Evolutionary conservation across 2,888 invertebrate genomes (phyloP).

Genomic region (Eilema depressum): DNA sequence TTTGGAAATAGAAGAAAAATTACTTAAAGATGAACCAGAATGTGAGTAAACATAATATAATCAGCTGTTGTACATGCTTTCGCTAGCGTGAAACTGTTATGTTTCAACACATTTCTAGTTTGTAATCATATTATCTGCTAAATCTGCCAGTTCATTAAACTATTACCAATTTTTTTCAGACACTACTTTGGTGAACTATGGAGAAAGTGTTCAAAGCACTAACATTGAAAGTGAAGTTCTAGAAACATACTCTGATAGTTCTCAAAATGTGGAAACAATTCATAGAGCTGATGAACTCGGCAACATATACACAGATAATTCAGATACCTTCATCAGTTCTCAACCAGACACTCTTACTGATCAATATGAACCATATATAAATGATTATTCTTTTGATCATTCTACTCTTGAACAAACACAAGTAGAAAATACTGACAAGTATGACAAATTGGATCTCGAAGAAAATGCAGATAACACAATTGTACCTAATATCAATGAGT

Average conservation of each 20-base stretch:
- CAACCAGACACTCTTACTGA: constrained; percentile 72
- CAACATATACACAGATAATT: constrained; percentile 76
- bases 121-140: neutral
- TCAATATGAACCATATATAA: constrained; percentile 76
- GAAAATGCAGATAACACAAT: constrained; percentile 57
- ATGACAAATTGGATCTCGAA: constrained; percentile 52
- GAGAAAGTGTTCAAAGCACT: constrained; percentile 65
- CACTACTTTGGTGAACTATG: constrained; percentile 80
- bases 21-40: constrained; percentile 83
- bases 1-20: constrained; percentile 81
- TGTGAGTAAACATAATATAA: constrained; percentile 60
- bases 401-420: constrained; percentile 61
- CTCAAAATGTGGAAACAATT: constrained; percentile 72
- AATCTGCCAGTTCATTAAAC: neutral
- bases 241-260: constrained; percentile 73
- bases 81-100: neutral
- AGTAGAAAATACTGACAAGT: constrained; percentile 57
- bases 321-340: constrained; percentile 68
- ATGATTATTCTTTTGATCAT: constrained; percentile 76
- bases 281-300: constrained; percentile 80
- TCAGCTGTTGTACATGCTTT: neutral
- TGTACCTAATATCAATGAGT: constrained; percentile 67
- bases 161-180: constrained; percentile 56
- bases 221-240: constrained; percentile 70
- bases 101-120: neutral